A percentile compares a stretch with the other conserved stretches of the same genome.
phyloP scores from a whole-genome alignment of 2,113 vertebrate genomes.

The Alligator sinensis region DNA sequence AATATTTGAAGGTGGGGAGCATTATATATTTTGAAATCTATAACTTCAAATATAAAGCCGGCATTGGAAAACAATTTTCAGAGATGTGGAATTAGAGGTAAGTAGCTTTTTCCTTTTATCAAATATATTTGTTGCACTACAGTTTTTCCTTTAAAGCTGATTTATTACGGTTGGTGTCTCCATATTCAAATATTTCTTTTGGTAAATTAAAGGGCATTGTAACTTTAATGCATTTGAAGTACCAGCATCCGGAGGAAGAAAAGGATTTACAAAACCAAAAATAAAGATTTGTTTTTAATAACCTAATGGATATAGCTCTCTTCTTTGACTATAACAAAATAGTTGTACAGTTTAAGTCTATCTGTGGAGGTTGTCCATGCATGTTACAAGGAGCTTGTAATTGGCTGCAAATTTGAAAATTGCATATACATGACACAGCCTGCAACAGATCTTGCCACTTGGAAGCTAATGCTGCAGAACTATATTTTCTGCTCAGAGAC shows the following conservation, averaged over 20 bases:
- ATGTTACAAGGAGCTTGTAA: background rate
- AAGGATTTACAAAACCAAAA: background rate
- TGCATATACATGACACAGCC: fast-evolving
- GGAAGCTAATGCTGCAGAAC: too few relatives aligned
- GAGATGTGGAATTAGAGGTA: background rate
- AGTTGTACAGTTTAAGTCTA: background rate
- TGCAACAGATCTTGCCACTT: background rate
- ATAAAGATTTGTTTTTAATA: background rate
- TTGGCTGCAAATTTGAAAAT: background rate
- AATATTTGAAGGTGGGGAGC: background rate
- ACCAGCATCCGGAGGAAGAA: background rate
- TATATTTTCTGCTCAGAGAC: too few relatives aligned
- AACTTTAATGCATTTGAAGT: background rate
- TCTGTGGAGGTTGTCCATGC: fast-evolving
- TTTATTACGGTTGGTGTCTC: too few relatives aligned
- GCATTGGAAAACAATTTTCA: background rate
- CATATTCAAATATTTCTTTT: too few relatives aligned
- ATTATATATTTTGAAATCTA: background rate
- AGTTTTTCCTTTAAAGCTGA: too few relatives aligned
- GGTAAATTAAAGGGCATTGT: background rate
- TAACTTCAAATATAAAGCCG: background rate
- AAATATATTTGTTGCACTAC: too few relatives aligned
- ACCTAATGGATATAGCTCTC: too few relatives aligned
- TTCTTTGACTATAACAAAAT: too few relatives aligned
- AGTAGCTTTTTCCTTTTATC: background rate